Conservation (phyloP, 2,113 vertebrate species). For the Phodopus roborovskii region DNA sequence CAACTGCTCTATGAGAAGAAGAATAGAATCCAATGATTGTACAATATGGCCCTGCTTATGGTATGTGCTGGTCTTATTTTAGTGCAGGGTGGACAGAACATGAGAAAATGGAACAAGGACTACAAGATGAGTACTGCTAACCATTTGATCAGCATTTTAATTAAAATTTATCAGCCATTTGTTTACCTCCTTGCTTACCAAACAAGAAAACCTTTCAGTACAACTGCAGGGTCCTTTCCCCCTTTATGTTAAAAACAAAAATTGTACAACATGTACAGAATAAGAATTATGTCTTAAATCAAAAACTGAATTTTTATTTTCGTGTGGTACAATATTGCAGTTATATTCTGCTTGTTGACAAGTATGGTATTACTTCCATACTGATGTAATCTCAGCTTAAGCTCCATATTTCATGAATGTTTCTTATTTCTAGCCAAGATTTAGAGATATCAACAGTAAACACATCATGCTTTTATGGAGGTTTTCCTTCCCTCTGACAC, state of each 20-base stretch:
- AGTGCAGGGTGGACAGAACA: background rate
- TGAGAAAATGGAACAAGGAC: slow-evolving; percentile 43
- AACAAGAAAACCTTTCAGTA: slow-evolving; percentile 46
- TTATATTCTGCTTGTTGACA: slow-evolving; percentile 64
- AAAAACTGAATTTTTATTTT: slow-evolving; percentile 79
- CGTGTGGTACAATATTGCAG: slow-evolving; percentile 67
- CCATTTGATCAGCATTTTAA: slow-evolving; percentile 44
- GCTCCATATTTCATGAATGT: slow-evolving; percentile 70
- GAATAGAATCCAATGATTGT: background rate
- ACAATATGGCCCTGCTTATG: background rate
- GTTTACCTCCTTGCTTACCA: slow-evolving; percentile 23
- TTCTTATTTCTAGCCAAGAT: slow-evolving; percentile 80
- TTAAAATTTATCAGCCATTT: slow-evolving; percentile 56
- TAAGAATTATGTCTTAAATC: slow-evolving; percentile 68
- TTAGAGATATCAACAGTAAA: slow-evolving; percentile 79
- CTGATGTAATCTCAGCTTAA: slow-evolving; percentile 78
- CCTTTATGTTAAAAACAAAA: slow-evolving; percentile 71
- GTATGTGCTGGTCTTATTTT: background rate
- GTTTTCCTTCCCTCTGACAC: slow-evolving; percentile 73
- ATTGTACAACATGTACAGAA: slow-evolving; percentile 14
- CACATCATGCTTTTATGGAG: slow-evolving; percentile 50
- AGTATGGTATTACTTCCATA: slow-evolving; percentile 58
- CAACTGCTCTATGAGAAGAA: slow-evolving; percentile 2
- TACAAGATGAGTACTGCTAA: slow-evolving; percentile 43
- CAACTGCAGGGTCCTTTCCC: slow-evolving; percentile 36